Conservation (phyloP, 92 coral and sea anemone genomes). For the Metridium senile region DNA sequence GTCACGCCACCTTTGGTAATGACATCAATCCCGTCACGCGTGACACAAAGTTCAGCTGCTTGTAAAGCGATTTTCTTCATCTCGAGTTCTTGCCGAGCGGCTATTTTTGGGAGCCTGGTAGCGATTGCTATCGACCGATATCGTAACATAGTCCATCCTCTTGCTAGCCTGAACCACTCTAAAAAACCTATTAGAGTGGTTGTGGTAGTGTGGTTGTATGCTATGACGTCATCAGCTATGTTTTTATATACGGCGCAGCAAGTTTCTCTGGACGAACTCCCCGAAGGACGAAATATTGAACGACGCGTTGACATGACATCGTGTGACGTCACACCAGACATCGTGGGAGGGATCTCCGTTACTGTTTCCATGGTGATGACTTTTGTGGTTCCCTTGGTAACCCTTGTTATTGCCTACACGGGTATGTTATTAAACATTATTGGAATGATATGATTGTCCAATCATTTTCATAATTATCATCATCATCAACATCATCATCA, state of each 20-base stretch:
- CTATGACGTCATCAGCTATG: slow-evolving; percentile 33
- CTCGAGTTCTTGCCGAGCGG: slow-evolving; percentile 31
- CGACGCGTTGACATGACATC: slow-evolving; percentile 14
- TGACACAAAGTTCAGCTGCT: slow-evolving; percentile 4
- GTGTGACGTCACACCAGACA: slow-evolving; percentile 44
- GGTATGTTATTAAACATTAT: no score
- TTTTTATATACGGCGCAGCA: slow-evolving; percentile 22
- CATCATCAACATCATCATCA: no score
- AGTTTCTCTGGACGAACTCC: slow-evolving; percentile 28
- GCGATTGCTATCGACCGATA: slow-evolving; percentile 53
- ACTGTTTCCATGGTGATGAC: slow-evolving; percentile 39
- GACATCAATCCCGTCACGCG: slow-evolving; percentile 16
- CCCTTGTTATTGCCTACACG: slow-evolving; percentile 42
- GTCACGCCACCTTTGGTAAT: slow-evolving; percentile 12
- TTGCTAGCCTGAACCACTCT: slow-evolving; percentile 33
- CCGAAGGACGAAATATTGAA: slow-evolving; percentile 31
- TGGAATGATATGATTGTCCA: no score
- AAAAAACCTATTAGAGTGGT: slow-evolving; percentile 26
- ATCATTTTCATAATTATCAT: no score
- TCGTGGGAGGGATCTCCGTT: slow-evolving; percentile 42
- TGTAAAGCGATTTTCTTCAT: slow-evolving; percentile 34
- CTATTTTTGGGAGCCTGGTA: slow-evolving; percentile 42
- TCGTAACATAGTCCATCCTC: slow-evolving; percentile 45
- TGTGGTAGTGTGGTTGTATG: slow-evolving; percentile 53
- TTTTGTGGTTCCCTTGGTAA: slow-evolving; percentile 40